Base-by-base conservation (phyloP, 92 coral and sea anemone genomes). In the Heliopora coerulea region DNA sequence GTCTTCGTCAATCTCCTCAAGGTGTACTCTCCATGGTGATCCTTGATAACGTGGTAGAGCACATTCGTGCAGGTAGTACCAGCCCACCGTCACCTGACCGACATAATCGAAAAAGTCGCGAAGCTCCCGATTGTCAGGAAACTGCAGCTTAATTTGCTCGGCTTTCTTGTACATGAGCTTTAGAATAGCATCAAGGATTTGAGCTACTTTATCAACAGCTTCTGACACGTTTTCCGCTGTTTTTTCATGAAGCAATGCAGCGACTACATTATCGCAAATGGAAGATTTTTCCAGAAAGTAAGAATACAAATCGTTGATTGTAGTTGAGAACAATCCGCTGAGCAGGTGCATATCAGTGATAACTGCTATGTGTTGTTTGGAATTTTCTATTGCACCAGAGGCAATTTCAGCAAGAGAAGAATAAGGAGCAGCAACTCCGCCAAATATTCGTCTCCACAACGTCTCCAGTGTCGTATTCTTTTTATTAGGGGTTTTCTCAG, bases 251-350 rank as follows among this genome's bases (percentile, higher is more conserved):
- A 61, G 33, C 39, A 37, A 27, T 17, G 21, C 24, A 13, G 19
- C 24, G 27, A 61, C 5, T 7, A 61, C 21, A 18, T 25, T 61
- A 17, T 61, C 67, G 24, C 67, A 31, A 12, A 37, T 15, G 17
- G 29, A 7, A 6, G 0, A 15, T 0, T 37, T 61, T 61, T 61
- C 67, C 3, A 25, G 42, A 31, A 28, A 17, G 24, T 31, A 31
- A 2, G 67, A 61, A 17, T 27, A 61, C 67, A 61, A 12, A 25
- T 61, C 67, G 21, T 61, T 61, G 7, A 25, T 34, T n/a, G 39
- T 28, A 61, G 32, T 61, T 9, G 40, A 61, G 44, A 3, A 1
- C 21, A 61, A 27, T 1, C 40, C 18, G 2, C 40, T 28, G 12
- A 13, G 26, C 18, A 61, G 25, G 46, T 61, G 32, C 67, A 61